Base-by-base conservation (phyloP, 1,140 invertebrate genomes). In the Halictus rubicundus region DNA sequence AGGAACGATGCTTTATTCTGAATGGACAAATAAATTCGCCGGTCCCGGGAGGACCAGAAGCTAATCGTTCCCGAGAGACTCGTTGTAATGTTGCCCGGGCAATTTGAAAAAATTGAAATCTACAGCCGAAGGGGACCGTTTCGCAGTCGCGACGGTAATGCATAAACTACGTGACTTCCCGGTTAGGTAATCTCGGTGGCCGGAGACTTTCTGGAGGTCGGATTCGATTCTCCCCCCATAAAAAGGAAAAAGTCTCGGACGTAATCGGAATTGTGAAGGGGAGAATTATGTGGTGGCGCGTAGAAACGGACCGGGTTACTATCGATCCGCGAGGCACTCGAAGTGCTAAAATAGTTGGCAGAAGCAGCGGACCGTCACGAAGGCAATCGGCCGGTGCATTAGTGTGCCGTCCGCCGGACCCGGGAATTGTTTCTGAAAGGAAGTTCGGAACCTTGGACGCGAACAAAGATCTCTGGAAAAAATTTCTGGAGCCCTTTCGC, bases 181-280 rank as follows among this genome's bases (percentile, higher is more conserved):
- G 32, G 57, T 69, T 70, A 49, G n/a, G 76, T 64, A 42, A 78
- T 64, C 68, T 54, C 42, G 23, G 32, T 46, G 42, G 42, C 9
- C 1, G 23, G 49, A 16, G 5, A n/a, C n/a, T 46, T 25, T 66
- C 61, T 14, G 21, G 74, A 25, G 4, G 37, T 61, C 21, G 54
- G n/a, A 46, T 69, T 37, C 10, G 23, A 27, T n/a, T n/a, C 19
- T 8, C 2, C 2, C 32, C 5, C 2, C 32, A 32, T 32, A 32
- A 32, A 32, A 32, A 9, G 10, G 63, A 19, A 78, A 68, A 64
- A 71, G 27, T 64, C 76, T 64, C 32, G 76, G 42, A 63, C 68
- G 59, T 78, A 78, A 78, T 71, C 68, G 76, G 32, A 54, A 78
- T 78, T 64, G 59, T 6, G 46, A 78, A 63, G 60, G 63, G 37